phyloP scores from a whole-genome alignment of 2,797 vertebrate species.

The Pangasius mekongensis region DNA sequence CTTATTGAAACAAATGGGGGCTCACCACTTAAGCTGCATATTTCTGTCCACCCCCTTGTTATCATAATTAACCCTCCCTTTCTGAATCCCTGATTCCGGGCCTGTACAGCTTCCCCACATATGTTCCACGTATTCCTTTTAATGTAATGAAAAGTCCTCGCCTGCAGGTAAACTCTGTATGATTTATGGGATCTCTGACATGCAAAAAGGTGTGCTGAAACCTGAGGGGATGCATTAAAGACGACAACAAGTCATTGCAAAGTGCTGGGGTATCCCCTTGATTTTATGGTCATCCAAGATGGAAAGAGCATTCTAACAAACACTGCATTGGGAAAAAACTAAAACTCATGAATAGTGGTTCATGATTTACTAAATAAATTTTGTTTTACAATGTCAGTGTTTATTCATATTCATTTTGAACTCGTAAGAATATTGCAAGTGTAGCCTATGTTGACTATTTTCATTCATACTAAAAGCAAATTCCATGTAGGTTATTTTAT shows the following conservation, averaged over 20 bases:
- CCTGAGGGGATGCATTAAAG: conserved; percentile 67
- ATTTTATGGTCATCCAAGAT: conserved; percentile 39
- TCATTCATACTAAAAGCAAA: background rate
- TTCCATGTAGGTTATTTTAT: background rate
- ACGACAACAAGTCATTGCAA: conserved; percentile 60
- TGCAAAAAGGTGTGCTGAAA: conserved; percentile 70
- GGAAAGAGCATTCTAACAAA: conserved; percentile 35
- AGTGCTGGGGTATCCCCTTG: conserved; percentile 32
- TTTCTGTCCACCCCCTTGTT: conserved; percentile 71
- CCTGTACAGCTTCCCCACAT: conserved; percentile 39
- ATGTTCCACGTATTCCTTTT: conserved; percentile 70
- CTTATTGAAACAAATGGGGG: conserved; percentile 83
- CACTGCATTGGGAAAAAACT: background rate
- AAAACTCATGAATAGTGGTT: background rate
- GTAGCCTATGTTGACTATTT: background rate
- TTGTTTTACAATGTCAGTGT: background rate
- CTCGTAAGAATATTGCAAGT: background rate
- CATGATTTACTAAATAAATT: background rate
- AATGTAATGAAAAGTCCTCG: conserved; percentile 76
- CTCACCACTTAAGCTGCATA: conserved; percentile 60
- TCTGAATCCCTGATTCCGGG: conserved; percentile 65
- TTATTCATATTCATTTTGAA: background rate
- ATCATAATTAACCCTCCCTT: conserved; percentile 76
- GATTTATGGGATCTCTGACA: conserved; percentile 74
- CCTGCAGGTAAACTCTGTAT: conserved; percentile 69